Percentiles rank a stretch among this genome's conserved stretches.
phyloP scores from a whole-genome alignment of 2,888 invertebrate genomes.

The Lycia hirtaria region DNA sequence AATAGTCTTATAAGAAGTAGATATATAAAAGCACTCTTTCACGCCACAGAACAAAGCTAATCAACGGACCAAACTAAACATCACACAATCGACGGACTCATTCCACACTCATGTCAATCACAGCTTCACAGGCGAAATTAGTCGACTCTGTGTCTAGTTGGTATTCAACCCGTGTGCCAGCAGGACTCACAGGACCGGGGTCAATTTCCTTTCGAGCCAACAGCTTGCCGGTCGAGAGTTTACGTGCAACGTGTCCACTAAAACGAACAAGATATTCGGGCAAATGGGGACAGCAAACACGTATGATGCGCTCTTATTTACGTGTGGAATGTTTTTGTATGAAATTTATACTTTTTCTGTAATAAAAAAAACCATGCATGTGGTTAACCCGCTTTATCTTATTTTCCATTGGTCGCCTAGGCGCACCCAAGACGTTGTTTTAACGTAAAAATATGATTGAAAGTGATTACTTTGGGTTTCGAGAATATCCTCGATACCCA shows the following conservation, averaged over 20 bases:
- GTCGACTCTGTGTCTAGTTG: slow-evolving; percentile 48
- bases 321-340: no score
- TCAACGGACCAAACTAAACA: background rate
- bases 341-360: no score
- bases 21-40: no score
- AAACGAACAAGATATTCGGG: slow-evolving; percentile 26
- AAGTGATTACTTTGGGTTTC: no score
- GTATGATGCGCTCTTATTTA: no score
- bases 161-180: slow-evolving; percentile 60
- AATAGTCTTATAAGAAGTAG: no score
- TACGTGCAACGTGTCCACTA: slow-evolving; percentile 41
- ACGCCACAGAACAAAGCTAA: background rate
- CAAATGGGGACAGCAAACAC: slow-evolving; percentile 1
- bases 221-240: slow-evolving; percentile 41
- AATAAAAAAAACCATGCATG: no score
- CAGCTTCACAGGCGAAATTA: slow-evolving; percentile 55
- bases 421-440: no score
- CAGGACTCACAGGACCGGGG: slow-evolving; percentile 52
- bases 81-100: slow-evolving; percentile 24
- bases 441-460: no score
- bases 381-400: no score
- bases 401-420: no score
- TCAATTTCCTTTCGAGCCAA: slow-evolving; percentile 66
- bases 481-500: no score
- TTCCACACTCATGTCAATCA: slow-evolving; percentile 51